phyloP scores from a whole-genome alignment of 2,113 vertebrate genomes.

The Thermophis baileyi region DNA sequence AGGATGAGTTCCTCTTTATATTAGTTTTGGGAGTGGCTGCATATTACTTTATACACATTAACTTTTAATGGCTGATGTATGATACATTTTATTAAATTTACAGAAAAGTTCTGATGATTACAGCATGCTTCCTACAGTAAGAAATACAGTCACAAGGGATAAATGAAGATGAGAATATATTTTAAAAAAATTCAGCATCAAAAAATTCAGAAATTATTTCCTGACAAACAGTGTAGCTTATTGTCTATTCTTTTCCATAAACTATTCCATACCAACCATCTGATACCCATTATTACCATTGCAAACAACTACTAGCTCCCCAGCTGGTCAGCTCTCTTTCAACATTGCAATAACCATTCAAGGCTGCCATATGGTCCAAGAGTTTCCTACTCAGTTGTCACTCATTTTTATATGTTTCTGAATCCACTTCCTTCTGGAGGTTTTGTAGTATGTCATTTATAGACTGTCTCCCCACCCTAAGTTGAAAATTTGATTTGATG shows the following conservation, averaged over 20 bases:
- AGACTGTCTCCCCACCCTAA: constrained; percentile 36
- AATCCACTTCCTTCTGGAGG: constrained; percentile 64
- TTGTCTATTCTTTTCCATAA: constrained; percentile 70
- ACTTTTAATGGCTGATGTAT: background rate
- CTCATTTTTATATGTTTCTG: constrained; percentile 68
- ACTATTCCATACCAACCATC: constrained; percentile 68
- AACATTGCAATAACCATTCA: constrained; percentile 67
- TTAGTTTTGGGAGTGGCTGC: background rate
- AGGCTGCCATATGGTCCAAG: constrained; percentile 68
- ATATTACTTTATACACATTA: background rate
- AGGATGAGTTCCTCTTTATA: background rate
- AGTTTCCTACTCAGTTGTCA: constrained; percentile 68
- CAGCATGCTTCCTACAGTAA: constrained; percentile 20
- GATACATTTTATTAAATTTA: background rate
- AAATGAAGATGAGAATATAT: constrained; percentile 36
- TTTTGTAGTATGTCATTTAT: constrained; percentile 40
- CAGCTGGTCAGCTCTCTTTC: constrained; percentile 68
- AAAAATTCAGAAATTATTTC: constrained; percentile 63
- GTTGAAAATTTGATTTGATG: constrained; percentile 51
- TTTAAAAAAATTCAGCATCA: background rate
- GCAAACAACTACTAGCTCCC: constrained; percentile 69
- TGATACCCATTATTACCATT: constrained; percentile 71
- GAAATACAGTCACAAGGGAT: background rate
- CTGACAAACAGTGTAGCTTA: constrained; percentile 69
- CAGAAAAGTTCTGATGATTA: background rate